Base-by-base conservation (phyloP, 2,888 invertebrate genomes). In the Lepidocyrtoides sp. region DNA sequence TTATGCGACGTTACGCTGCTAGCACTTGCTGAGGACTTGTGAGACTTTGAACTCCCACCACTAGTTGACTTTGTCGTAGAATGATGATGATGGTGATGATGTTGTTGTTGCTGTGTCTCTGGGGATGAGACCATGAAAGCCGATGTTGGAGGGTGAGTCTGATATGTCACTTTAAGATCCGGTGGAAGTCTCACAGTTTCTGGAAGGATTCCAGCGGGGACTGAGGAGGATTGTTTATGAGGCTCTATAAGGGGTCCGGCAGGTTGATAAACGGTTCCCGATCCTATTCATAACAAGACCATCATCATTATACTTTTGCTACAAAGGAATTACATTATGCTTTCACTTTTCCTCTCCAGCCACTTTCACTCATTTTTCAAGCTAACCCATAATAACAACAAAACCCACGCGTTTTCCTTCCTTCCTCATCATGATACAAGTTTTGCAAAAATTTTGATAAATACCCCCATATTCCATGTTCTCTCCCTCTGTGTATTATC, bases 231-330 rank as follows among this genome's bases (percentile, higher is more conserved):
- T 44, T 85, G 85, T 83, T 94, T 94, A 69, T 94, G 94, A n/a
- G 94, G 94, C 63, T 94, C 94, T 20, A 98, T 98, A 95, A 98
- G 96, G 94, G 98, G 98, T 93, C 98, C 98, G 94, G 98, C 98
- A 94, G 98, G 98, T 96, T 98, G 98, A 96, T 98, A 98, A 23
- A 94, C 93, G 10, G 94, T 94, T 41, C 92, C 93, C 20, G 93
- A 87, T 51, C 88, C 93, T 93, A 29, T 32, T 54, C 14, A 4
- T 23, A 26, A 63, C 17, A 29, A 77, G 14, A 14, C 0, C 10
- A 79, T 17, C 10, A 44, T 44, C 17, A 54, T 54, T 10, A 8
- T 20, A 41, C 17, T 41, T 29, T 60, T 20, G 17, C 48, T 48
- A 17, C 48, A n/a, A n/a, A n/a, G n/a, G n/a, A n/a, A n/a, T n/a